Evolutionary conservation across 2,113 vertebrate genomes (phyloP).

Genomic region (Brienomyrus longianalis): DNA sequence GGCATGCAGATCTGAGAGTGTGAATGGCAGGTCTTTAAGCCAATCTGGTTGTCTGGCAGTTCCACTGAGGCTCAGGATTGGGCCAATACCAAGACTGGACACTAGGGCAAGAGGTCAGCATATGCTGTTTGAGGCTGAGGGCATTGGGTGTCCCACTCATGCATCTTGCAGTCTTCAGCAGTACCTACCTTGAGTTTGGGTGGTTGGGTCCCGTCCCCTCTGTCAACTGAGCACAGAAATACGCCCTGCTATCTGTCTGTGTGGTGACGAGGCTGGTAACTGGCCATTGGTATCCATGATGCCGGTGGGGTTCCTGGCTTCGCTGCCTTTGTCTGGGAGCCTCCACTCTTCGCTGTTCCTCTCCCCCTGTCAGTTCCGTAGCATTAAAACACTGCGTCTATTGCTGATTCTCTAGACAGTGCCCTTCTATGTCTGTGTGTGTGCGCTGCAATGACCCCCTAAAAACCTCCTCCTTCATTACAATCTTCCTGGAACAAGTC

Average conservation of each 20-base stretch:
- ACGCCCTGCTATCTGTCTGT: background rate
- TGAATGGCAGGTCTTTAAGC: background rate
- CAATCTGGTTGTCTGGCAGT: background rate
- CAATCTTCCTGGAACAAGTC: conserved; percentile 84
- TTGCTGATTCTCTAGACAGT: conserved; percentile 74
- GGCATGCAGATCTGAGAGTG: background rate
- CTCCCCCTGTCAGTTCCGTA: conserved; percentile 40
- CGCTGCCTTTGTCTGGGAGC: conserved; percentile 72
- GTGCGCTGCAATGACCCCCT: conserved; percentile 46
- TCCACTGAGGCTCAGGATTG: background rate
- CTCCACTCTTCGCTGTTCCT: conserved; percentile 42
- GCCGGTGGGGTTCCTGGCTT: background rate
- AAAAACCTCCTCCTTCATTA: conserved; percentile 65
- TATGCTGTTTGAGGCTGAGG: background rate
- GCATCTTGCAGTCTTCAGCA: background rate
- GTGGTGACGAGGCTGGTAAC: background rate
- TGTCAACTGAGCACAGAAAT: background rate
- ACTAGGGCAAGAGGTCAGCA: background rate
- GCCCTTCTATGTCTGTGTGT: conserved; percentile 69
- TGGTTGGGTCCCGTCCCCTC: background rate
- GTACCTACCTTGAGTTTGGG: background rate
- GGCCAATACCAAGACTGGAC: background rate
- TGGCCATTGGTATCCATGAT: background rate
- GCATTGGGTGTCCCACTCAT: background rate
- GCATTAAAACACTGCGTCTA: conserved; percentile 69